Percentiles rank a stretch among this genome's conserved stretches.
Conservation (phyloP, 2,797 vertebrate species). For the Myotis findleyi region DNA sequence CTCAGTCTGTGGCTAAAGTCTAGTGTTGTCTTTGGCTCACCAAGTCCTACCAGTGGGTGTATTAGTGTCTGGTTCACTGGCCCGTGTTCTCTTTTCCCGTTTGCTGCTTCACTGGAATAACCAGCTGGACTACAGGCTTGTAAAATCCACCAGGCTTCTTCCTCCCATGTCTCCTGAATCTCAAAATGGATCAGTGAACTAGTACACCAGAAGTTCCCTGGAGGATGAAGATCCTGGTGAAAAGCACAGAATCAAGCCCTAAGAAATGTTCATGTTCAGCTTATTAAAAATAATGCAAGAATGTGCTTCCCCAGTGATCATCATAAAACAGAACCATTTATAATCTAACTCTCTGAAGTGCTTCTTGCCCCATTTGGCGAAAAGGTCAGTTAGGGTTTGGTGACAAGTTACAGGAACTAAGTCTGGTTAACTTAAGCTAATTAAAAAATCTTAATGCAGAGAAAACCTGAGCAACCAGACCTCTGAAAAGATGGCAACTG, state of each 20-base stretch:
- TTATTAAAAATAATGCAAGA: neutral
- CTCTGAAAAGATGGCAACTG: neutral
- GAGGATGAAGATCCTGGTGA: neutral
- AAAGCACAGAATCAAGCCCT: neutral
- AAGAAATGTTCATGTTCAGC: neutral
- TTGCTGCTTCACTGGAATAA: neutral
- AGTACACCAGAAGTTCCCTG: neutral
- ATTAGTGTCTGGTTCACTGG: neutral
- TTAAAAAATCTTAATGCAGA: neutral
- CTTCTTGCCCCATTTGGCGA: neutral
- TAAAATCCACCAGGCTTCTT: neutral
- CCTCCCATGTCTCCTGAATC: neutral
- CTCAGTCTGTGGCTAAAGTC: neutral
- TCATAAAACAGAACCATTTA: neutral
- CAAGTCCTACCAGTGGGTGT: neutral
- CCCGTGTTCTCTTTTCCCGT: neutral
- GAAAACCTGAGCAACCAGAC: neutral
- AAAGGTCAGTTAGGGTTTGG: slow-evolving; percentile 21
- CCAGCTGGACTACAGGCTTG: neutral
- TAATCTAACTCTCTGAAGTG: neutral
- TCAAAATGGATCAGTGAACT: slow-evolving; percentile 18
- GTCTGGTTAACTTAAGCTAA: slow-evolving; percentile 7
- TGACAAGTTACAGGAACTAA: slow-evolving; percentile 54
- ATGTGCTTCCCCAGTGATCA: neutral
- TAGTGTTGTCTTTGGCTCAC: neutral